Evolutionary conservation across 2,888 invertebrate species (phyloP).

Genomic region (Quadroppia sp.): DNA sequence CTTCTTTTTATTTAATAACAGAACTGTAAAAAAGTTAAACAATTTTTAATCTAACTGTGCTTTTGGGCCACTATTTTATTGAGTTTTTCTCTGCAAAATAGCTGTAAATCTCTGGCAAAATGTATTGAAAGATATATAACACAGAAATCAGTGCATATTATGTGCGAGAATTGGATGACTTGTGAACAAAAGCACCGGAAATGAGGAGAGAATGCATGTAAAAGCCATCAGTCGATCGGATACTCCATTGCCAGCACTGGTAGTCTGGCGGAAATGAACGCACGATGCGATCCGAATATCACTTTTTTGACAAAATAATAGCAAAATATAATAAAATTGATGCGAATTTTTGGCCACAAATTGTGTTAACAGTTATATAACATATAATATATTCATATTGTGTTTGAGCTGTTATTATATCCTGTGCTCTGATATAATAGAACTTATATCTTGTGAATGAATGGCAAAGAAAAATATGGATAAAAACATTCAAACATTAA

Average conservation of each 20-base stretch:
- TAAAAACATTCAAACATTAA: no score
- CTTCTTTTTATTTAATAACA: no score
- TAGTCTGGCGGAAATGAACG: constrained; percentile 16
- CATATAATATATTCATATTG: constrained; percentile 5
- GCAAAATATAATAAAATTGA: background rate
- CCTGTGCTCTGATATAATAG: no score
- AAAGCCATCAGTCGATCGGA: constrained; percentile 4
- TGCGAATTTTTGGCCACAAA: background rate
- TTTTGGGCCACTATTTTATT: constrained; percentile 8
- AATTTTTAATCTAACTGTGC: background rate
- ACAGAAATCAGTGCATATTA: background rate
- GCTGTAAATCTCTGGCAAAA: background rate
- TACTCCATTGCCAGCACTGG: background rate
- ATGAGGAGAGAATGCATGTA: constrained; percentile 17
- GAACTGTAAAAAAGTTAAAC: background rate
- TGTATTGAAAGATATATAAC: background rate
- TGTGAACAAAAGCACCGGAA: constrained; percentile 29
- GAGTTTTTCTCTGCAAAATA: background rate
- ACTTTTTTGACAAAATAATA: constrained; percentile 16
- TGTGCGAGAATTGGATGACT: background rate
- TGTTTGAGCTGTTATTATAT: background rate
- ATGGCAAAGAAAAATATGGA: no score
- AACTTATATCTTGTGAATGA: no score
- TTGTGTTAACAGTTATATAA: constrained; percentile 7
- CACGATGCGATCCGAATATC: constrained; percentile 5